phyloP scores from a whole-genome alignment of 2,113 vertebrate genomes.

The pig (Sus scrofa) region DNA sequence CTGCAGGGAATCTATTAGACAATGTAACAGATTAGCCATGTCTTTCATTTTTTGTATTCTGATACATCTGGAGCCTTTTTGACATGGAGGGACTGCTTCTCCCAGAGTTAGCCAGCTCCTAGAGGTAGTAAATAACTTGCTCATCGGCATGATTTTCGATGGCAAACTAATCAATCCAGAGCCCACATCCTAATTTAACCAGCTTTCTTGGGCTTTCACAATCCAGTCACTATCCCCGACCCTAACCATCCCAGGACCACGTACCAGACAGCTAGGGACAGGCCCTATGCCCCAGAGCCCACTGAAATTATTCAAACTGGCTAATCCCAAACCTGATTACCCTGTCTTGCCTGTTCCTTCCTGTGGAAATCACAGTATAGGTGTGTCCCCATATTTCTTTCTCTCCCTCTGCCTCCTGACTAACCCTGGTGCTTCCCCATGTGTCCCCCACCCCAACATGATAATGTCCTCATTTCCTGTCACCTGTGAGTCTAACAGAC shows the following conservation, averaged over 20 bases:
- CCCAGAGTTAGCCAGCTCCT: background rate
- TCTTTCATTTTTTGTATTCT: constrained; percentile 37
- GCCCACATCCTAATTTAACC: background rate
- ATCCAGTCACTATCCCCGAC: background rate
- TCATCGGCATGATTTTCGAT: background rate
- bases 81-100: background rate
- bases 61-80: background rate
- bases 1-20: background rate
- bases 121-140: background rate
- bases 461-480: background rate
- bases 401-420: background rate
- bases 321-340: background rate
- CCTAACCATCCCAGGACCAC: background rate
- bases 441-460: too few species aligned
- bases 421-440: background rate
- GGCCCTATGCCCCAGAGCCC: background rate
- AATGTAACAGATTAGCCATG: background rate
- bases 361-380: background rate
- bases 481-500: background rate
- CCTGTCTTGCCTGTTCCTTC: background rate
- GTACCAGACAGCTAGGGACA: background rate
- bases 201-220: background rate
- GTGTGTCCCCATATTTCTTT: too few species aligned
- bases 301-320: background rate
- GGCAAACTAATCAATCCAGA: background rate